Percentiles rank a stretch among this genome's conserved stretches.
Conservation (phyloP, 2,888 invertebrate genomes). For the Scrobipalpa costella region DNA sequence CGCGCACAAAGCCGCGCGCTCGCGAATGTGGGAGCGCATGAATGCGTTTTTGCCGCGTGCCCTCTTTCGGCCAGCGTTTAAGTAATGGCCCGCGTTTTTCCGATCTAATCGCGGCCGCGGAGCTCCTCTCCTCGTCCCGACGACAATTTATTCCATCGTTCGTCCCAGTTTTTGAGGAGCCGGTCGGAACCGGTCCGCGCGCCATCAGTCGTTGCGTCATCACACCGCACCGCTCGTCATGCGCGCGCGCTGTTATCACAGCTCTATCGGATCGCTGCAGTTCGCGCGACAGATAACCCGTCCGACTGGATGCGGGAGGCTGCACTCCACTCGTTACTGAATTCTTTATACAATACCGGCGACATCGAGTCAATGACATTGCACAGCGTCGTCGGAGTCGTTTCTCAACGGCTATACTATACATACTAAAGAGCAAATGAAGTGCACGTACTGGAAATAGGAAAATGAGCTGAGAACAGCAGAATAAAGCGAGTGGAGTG, state of each 20-base stretch:
- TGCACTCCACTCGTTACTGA: conserved; percentile 18
- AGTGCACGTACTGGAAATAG: conserved; percentile 34
- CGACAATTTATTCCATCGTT: conserved; percentile 35
- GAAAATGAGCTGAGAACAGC: conserved; percentile 22
- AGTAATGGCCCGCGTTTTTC: conserved; percentile 63
- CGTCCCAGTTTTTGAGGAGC: conserved; percentile 53
- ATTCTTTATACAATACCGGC: conserved; percentile 18
- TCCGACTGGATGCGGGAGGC: conserved; percentile 20
- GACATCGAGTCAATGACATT: conserved; percentile 17
- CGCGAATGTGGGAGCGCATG: conserved; percentile 45
- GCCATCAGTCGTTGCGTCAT: conserved; percentile 41
- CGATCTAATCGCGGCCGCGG: conserved; percentile 52
- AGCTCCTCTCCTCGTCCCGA: conserved; percentile 31
- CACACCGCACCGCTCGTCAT: conserved; percentile 18
- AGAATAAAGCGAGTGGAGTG: conserved; percentile 23
- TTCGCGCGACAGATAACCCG: conserved; percentile 32
- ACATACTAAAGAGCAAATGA: conserved; percentile 39
- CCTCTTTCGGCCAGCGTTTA: conserved; percentile 59
- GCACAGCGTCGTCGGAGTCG: not conserved
- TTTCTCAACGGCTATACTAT: conserved; percentile 16
- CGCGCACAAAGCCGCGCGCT: conserved; percentile 43
- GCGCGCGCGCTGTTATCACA: conserved; percentile 15
- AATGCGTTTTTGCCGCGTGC: conserved; percentile 62
- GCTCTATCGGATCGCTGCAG: conserved; percentile 26
- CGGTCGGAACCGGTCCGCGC: conserved; percentile 44